Percentiles rank a stretch among this genome's conserved stretches.
Conservation (phyloP, 2,888 invertebrate genomes). For the Sinodicranocentrus sp. region DNA sequence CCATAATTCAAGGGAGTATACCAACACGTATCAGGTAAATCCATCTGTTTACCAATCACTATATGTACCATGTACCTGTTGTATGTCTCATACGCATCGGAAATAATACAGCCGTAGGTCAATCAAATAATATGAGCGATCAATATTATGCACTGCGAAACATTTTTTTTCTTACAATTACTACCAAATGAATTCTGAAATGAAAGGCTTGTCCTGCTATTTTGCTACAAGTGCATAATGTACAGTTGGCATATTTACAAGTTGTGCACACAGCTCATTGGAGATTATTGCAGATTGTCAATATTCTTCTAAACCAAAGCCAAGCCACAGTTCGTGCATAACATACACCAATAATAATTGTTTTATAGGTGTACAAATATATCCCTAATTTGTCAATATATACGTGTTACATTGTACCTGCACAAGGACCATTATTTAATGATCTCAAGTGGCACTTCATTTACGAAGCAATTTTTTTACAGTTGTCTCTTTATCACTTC, state of each 20-base stretch:
- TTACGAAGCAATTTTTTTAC: constrained; percentile 23
- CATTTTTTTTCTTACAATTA: too few relatives aligned
- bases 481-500: constrained; percentile 8
- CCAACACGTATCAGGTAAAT: constrained; percentile 5
- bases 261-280: background rate
- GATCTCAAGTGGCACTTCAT: constrained; percentile 34
- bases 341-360: background rate
- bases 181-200: too few relatives aligned
- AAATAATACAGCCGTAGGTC: background rate
- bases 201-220: too few relatives aligned
- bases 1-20: constrained; percentile 29
- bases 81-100: background rate
- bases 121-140: too few relatives aligned
- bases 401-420: background rate
- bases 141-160: too few relatives aligned
- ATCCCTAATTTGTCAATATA: constrained; percentile 12
- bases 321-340: background rate
- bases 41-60: constrained; percentile 33
- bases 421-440: constrained; percentile 7
- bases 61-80: background rate
- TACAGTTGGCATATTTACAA: too few relatives aligned
- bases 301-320: constrained; percentile 10
- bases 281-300: constrained; percentile 10
- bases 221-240: too few relatives aligned
- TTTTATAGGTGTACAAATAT: background rate